Evolutionary conservation across 1,140 invertebrate species (phyloP).

Genomic region (Rhopalosiphum maidis): DNA sequence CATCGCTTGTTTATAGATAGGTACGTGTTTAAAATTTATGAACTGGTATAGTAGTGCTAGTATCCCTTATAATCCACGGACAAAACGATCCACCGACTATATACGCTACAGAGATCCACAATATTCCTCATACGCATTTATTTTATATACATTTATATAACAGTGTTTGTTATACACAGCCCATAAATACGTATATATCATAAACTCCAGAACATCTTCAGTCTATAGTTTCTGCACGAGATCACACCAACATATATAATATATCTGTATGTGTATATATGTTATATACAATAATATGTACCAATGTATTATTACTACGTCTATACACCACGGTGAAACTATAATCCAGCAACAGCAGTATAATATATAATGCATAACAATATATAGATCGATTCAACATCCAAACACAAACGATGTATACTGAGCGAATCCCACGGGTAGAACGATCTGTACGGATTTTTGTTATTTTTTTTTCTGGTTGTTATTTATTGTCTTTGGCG

Average conservation of each 20-base stretch:
- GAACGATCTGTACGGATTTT: not conserved
- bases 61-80: conserved; percentile 37
- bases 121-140: not conserved
- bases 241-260: not conserved
- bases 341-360: not conserved
- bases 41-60: not conserved
- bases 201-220: not conserved
- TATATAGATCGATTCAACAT: not conserved
- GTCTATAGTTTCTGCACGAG: not conserved
- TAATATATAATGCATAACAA: not conserved
- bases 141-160: not conserved
- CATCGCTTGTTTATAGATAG: not conserved
- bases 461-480: not conserved
- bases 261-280: not conserved
- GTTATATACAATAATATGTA: not conserved
- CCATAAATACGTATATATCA: not conserved
- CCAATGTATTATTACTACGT: not conserved
- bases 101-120: not conserved
- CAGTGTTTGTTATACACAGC: not conserved
- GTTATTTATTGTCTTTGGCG: not conserved
- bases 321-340: not conserved
- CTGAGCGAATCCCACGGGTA: not conserved
- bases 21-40: not conserved
- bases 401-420: not conserved
- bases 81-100: conserved; percentile 13